phyloP scores from a whole-genome alignment of 2,888 invertebrate species.

The Caradrina clavipalpis region DNA sequence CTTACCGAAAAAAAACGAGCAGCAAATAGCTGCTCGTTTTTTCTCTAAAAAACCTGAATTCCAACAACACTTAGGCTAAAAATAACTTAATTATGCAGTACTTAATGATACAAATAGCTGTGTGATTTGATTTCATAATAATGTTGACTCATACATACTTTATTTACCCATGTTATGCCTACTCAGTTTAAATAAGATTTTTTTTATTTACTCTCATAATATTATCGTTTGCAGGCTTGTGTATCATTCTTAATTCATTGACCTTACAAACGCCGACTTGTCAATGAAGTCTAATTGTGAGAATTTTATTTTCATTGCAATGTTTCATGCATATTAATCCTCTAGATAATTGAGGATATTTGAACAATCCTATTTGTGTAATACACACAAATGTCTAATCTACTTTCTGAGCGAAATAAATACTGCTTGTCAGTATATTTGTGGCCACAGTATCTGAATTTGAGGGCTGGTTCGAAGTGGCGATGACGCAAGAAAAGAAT shows the following conservation, averaged over 20 bases:
- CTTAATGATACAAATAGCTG: constrained; percentile 2
- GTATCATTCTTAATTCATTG: constrained; percentile 62
- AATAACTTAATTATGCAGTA: constrained; percentile 8
- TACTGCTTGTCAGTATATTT: too few relatives aligned
- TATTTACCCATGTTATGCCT: constrained; percentile 17
- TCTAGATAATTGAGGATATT: not conserved
- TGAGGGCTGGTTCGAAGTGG: too few relatives aligned
- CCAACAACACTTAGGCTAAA: not conserved
- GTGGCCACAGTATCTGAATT: too few relatives aligned
- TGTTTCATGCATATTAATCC: constrained; percentile 8
- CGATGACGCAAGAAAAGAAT: too few relatives aligned
- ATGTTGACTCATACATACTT: not conserved
- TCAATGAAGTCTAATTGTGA: constrained; percentile 42
- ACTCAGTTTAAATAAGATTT: constrained; percentile 29
- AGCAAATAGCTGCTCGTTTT: constrained; percentile 1
- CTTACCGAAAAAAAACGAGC: too few relatives aligned
- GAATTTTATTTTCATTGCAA: constrained; percentile 10
- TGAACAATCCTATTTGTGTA: not conserved
- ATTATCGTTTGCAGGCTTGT: constrained; percentile 44
- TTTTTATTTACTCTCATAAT: constrained; percentile 48
- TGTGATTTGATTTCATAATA: constrained; percentile 10
- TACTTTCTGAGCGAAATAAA: not conserved
- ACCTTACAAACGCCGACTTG: constrained; percentile 53
- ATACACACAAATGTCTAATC: not conserved
- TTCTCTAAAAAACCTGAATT: not conserved